These are phyloP conservation scores for Paraescarpia echinospica DNA, from an alignment of 1,140 invertebrate species.

Conservation along the genomic window DNA sequence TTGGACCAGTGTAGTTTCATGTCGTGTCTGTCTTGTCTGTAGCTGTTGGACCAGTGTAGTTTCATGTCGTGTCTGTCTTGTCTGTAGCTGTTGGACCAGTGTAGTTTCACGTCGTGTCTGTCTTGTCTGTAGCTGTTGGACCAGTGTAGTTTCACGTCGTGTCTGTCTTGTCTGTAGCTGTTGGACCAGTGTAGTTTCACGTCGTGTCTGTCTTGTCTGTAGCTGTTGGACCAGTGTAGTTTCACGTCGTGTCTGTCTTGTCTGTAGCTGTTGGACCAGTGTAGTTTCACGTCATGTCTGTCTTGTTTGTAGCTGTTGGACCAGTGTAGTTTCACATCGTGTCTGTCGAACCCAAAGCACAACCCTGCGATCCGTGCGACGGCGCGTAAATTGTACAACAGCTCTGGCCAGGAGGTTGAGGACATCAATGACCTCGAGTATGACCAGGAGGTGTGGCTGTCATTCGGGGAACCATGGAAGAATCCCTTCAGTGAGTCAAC, in stretches of 20 bases:
- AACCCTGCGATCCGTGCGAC: conserved; percentile 33
- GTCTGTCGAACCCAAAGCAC: conserved; percentile 22
- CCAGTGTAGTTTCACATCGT: conserved; percentile 24
- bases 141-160: conserved; percentile 23
- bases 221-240: conserved; percentile 33
- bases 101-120: conserved; percentile 8
- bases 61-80: background rate
- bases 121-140: conserved; percentile 33
- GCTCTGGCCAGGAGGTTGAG: conserved; percentile 44
- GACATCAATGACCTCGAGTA: conserved; percentile 43
- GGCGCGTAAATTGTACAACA: conserved; percentile 32
- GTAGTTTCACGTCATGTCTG: conserved; percentile 9
- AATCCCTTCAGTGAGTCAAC: conserved; percentile 50
- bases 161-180: too few relatives aligned
- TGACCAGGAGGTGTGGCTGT: conserved; percentile 52
- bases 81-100: conserved; percentile 34
- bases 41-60: conserved; percentile 33
- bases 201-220: conserved; percentile 3
- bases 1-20: conserved; percentile 29
- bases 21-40: conserved; percentile 3
- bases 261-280: conserved; percentile 34
- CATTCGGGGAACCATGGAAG: conserved; percentile 54
- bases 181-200: conserved; percentile 30
- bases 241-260: background rate
- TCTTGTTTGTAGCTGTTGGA: conserved; percentile 31